Evolutionary conservation across 2,113 vertebrate genomes (phyloP).

Genomic region (Strix aluco): DNA sequence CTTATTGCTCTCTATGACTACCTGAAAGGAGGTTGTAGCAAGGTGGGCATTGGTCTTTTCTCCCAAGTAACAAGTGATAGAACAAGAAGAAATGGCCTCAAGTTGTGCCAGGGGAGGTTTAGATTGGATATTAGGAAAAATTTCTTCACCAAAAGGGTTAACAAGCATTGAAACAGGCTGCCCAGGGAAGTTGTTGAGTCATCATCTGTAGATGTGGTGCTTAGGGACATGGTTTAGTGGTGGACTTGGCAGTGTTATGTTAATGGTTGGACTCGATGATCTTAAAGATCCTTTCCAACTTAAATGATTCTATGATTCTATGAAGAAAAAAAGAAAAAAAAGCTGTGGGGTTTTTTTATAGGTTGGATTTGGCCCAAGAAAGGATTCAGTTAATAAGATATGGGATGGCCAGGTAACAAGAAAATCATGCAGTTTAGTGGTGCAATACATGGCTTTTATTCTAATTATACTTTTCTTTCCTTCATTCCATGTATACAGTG

Average conservation of each 20-base stretch:
- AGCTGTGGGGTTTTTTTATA: background rate
- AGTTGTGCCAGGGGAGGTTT: background rate
- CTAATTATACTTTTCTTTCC: background rate
- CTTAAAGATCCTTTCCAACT: background rate
- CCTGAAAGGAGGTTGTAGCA: too few relatives aligned
- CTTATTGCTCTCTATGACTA: too few relatives aligned
- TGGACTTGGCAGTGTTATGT: background rate
- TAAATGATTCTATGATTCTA: background rate
- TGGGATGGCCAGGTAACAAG: background rate
- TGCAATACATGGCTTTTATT: background rate
- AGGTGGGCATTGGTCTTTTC: too few relatives aligned
- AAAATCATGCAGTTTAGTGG: background rate
- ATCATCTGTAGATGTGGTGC: too few relatives aligned
- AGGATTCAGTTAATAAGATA: background rate
- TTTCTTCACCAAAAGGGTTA: background rate
- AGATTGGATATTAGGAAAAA: background rate
- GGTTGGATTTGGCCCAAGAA: background rate
- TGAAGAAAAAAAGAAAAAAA: background rate
- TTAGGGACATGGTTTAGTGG: background rate
- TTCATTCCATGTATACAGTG: background rate
- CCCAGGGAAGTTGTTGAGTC: too few relatives aligned
- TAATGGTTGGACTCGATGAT: background rate
- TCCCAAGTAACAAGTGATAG: background rate
- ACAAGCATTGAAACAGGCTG: background rate
- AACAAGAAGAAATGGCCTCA: background rate